phyloP scores from a whole-genome alignment of 2,888 invertebrate species.

The Cynaeus angustus region DNA sequence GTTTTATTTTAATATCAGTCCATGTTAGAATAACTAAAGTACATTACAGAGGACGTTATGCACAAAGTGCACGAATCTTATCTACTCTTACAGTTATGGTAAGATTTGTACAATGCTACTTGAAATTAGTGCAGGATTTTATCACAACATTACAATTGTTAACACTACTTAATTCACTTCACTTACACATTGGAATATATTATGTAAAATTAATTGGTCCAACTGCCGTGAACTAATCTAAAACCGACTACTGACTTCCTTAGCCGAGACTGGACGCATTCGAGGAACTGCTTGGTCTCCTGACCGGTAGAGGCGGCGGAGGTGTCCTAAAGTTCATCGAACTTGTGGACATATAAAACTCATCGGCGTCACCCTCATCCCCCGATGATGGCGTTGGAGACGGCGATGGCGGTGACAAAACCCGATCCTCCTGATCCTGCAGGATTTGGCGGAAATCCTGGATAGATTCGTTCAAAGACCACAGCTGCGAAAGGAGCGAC shows the following conservation, averaged over 20 bases:
- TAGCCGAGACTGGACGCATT: slow-evolving; percentile 57
- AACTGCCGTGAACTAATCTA: slow-evolving; percentile 4
- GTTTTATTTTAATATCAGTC: slow-evolving; percentile 43
- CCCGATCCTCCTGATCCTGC: slow-evolving; percentile 72
- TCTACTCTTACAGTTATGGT: slow-evolving; percentile 44
- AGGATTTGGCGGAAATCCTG: slow-evolving; percentile 87
- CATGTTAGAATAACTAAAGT: slow-evolving; percentile 43
- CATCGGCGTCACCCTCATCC: slow-evolving; percentile 68
- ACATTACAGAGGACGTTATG: slow-evolving; percentile 22
- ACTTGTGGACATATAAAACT: slow-evolving; percentile 64
- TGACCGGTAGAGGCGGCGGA: slow-evolving; percentile 69
- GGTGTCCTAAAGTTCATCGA: slow-evolving; percentile 68
- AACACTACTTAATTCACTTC: slow-evolving; percentile 12
- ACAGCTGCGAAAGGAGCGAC: slow-evolving; percentile 90
- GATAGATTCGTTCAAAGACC: slow-evolving; percentile 94
- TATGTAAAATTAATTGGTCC: slow-evolving; percentile 15
- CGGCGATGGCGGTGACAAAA: slow-evolving; percentile 74
- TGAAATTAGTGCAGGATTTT: slow-evolving; percentile 46
- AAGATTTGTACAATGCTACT: slow-evolving; percentile 43
- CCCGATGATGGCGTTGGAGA: slow-evolving; percentile 74
- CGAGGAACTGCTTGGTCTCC: slow-evolving; percentile 60
- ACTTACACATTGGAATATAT: slow-evolving; percentile 26
- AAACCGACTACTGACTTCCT: neutral
- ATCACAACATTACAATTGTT: slow-evolving; percentile 38
- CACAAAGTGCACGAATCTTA: slow-evolving; percentile 19